A percentile compares a stretch with the other conserved stretches of the same genome.
Evolutionary conservation across 1,140 invertebrate genomes (phyloP).

Genomic region (Brachionus plicatilis): DNA sequence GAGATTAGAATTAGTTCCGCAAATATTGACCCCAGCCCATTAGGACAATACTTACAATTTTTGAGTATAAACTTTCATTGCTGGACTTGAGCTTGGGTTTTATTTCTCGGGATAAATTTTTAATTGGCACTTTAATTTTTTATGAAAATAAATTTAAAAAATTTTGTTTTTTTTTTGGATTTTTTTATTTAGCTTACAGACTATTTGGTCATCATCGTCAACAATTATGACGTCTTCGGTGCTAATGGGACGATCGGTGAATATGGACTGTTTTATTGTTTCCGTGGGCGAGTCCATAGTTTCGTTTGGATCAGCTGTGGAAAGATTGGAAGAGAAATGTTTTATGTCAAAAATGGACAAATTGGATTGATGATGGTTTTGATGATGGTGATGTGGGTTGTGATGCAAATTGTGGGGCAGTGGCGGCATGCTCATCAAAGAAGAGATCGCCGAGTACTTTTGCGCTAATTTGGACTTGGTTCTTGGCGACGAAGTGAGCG

Average conservation of each 20-base stretch:
- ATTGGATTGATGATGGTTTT: background rate
- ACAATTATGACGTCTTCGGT: slow-evolving; percentile 13
- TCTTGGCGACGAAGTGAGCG: background rate
- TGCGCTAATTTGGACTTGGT: background rate
- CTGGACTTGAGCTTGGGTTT: background rate
- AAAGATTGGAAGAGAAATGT: slow-evolving; percentile 16
- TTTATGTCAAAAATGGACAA: slow-evolving; percentile 19
- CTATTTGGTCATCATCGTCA: background rate
- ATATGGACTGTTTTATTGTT: background rate
- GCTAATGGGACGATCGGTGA: background rate
- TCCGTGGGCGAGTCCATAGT: background rate
- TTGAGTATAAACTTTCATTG: slow-evolving; percentile 14
- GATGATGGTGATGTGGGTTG: background rate
- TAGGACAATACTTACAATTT: background rate
- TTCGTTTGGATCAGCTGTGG: background rate
- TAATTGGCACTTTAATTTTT: background rate
- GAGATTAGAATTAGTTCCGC: background rate
- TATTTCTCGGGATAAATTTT: background rate
- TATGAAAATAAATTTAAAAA: background rate
- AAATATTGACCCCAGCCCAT: background rate
- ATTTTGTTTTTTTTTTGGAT: background rate
- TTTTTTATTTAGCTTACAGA: background rate
- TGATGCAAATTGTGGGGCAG: background rate
- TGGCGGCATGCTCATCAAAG: background rate
- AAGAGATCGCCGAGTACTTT: background rate